phyloP scores from a whole-genome alignment of 2,113 vertebrate species.

The Daphoenositta chrysoptera region DNA sequence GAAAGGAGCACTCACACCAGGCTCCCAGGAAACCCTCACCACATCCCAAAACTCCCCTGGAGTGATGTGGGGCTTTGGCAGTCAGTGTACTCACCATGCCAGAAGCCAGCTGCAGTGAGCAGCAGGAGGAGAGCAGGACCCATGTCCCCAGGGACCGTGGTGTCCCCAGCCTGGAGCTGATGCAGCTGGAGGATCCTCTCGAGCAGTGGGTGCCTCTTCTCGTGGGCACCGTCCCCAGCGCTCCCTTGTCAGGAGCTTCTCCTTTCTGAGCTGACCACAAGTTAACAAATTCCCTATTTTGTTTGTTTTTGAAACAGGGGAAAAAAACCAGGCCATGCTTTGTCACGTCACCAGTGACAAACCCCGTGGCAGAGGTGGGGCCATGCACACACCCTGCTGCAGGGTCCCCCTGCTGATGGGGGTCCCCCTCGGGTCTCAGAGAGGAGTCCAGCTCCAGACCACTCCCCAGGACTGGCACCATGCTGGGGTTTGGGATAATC shows the following conservation, averaged over 20 bases:
- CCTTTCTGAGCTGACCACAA: constrained; percentile 61
- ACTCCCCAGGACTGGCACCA: not conserved
- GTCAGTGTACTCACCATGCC: constrained; percentile 63
- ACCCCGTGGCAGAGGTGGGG: not conserved
- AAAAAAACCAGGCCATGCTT: not conserved
- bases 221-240: not conserved
- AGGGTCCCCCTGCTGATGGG: not conserved
- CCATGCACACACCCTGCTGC: not conserved
- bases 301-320: constrained; percentile 19
- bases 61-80: not conserved
- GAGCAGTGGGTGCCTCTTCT: not conserved
- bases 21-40: not conserved
- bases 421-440: not conserved
- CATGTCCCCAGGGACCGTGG: constrained; percentile 21
- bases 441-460: not conserved
- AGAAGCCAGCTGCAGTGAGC: constrained; percentile 4
- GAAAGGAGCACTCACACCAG: not conserved
- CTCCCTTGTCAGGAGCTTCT: constrained; percentile 40
- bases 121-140: constrained; percentile 50
- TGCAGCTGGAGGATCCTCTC: not conserved
- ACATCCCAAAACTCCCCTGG: not conserved
- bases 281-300: constrained; percentile 63
- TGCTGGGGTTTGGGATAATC: not conserved
- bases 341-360: not conserved
- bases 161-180: not conserved